phyloP scores from a whole-genome alignment of 1,140 invertebrate genomes.

The Aplysia californica region DNA sequence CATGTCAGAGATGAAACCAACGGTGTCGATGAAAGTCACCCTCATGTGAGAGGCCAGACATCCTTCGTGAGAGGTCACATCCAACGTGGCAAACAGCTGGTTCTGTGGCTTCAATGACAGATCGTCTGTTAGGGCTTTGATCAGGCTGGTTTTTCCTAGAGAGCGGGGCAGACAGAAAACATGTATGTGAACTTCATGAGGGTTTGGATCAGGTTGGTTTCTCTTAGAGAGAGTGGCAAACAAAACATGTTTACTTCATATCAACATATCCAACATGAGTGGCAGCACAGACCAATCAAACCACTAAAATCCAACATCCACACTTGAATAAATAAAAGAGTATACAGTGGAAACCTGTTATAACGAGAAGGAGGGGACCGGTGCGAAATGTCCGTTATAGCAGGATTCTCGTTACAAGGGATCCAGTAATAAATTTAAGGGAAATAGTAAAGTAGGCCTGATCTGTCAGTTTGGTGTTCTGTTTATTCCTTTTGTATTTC shows the following conservation, averaged over 20 bases:
- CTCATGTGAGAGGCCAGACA: slow-evolving; percentile 74
- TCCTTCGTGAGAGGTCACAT: slow-evolving; percentile 84
- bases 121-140: slow-evolving; percentile 82
- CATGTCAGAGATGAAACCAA: slow-evolving; percentile 92
- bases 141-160: slow-evolving; percentile 82
- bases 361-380: too few species aligned
- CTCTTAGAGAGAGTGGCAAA: slow-evolving; percentile 68
- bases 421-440: too few species aligned
- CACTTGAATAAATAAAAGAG: not conserved
- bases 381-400: too few species aligned
- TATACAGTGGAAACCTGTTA: too few species aligned
- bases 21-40: slow-evolving; percentile 84
- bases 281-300: not conserved
- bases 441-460: too few species aligned
- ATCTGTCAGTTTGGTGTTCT: too few species aligned
- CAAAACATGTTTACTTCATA: not conserved
- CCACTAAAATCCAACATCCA: not conserved
- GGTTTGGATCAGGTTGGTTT: slow-evolving; percentile 85
- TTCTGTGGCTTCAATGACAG: slow-evolving; percentile 77
- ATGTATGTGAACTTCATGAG: too few species aligned
- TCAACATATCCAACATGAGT: not conserved
- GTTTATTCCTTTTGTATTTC: too few species aligned
- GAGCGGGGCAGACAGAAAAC: slow-evolving; percentile 1
- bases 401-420: too few species aligned
- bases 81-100: slow-evolving; percentile 90